Conservation (phyloP, 2,797 vertebrate species). For the Helicolenus hilgendorfi region DNA sequence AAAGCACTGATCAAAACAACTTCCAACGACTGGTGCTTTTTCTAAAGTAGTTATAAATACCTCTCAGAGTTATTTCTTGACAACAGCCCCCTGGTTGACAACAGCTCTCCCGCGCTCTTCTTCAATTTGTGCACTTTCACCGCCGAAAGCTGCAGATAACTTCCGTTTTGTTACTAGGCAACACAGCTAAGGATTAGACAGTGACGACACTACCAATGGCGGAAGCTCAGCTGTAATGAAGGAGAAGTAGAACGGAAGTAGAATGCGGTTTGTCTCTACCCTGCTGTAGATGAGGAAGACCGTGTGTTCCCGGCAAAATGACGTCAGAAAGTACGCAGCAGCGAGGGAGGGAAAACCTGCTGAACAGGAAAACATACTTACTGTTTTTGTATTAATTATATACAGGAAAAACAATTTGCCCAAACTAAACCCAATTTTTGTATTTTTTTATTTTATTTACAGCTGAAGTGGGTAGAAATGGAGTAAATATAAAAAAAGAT, state of each 20-base stretch:
- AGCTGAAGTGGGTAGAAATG: too few species aligned
- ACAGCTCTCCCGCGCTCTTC: constrained; percentile 86
- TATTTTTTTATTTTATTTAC: too few species aligned
- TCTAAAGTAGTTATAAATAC: neutral
- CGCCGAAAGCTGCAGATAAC: constrained; percentile 55
- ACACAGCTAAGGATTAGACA: neutral
- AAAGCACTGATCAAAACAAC: accelerated
- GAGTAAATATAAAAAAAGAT: too few species aligned
- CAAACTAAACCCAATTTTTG: too few species aligned
- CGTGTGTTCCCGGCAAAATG: constrained; percentile 46
- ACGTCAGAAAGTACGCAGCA: neutral
- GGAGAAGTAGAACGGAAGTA: constrained; percentile 9
- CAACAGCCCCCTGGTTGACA: constrained; percentile 24
- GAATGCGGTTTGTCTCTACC: accelerated
- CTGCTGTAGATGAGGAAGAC: accelerated
- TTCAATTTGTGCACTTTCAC: constrained; percentile 69
- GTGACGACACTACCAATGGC: constrained; percentile 15
- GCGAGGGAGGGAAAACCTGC: constrained; percentile 16
- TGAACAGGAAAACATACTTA: too few species aligned
- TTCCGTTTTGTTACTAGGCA: constrained; percentile 45
- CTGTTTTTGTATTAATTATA: too few species aligned
- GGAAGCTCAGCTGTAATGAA: neutral
- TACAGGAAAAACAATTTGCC: too few species aligned
- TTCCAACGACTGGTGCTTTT: neutral
- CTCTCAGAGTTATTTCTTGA: neutral